Base-by-base conservation (phyloP, 1,140 invertebrate genomes). In the Formica exsecta region DNA sequence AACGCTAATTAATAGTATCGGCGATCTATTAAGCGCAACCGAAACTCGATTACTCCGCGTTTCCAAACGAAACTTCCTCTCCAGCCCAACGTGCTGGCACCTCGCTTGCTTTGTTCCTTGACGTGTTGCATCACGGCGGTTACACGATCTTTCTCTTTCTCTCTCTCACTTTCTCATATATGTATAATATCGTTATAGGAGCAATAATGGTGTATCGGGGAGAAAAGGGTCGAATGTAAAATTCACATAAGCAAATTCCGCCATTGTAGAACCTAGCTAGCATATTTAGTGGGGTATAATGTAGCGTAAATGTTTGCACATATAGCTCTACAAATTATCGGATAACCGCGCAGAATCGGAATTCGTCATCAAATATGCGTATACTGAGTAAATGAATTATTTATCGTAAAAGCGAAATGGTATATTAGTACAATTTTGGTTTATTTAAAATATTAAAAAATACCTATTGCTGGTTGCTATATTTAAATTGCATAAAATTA, bases 1-100 rank as follows among this genome's bases (percentile, higher is more conserved):
- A 73, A 83, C 68, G 13, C 41, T 83, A 83, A 83, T 83, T 83
- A 83, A 83, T 48, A 38, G 68, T 74, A 83, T 74, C 79, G 79
- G 7, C 79, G 54, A 74, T 73, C 79, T 57, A 83, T 83, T 83
- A 83, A 74, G 68, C 41, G 13, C 79, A n/a, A 83, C 79, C 79
- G 19, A 83, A 83, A 83, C 54, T 83, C 68, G 68, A 83, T 83
- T 83, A 83, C 38, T 36, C 25, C 5, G 36, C 25, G 19, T 11
- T n/a, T 32, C 22, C 6, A 25, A n/a, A 81, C 54, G 25, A 74
- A 73, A 83, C 68, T 83, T 81, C 38, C 32, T 32, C 32, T 32
- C 3, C 66, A 38, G 41, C n/a, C 5, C 64, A 65, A 44, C 25
- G 25, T 36, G 29, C 38, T 8, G 29, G 32, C 32, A n/a, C 16